phyloP scores from a whole-genome alignment of 1,140 invertebrate genomes.

The Hycleus phaleratus region DNA sequence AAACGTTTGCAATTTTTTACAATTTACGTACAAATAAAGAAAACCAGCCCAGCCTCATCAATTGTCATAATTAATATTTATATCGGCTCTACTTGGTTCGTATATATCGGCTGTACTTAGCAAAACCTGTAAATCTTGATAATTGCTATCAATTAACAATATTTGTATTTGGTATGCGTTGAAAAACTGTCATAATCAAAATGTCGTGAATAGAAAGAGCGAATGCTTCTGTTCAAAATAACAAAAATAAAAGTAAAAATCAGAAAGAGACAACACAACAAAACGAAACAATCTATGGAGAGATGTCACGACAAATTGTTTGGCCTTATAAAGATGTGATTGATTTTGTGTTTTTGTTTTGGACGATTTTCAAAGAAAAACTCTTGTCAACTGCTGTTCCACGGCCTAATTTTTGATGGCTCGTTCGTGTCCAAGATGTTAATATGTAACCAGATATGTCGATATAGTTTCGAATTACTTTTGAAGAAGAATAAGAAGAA shows the following conservation, averaged over 20 bases:
- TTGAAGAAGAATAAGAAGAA: background rate
- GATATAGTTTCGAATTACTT: too few relatives aligned
- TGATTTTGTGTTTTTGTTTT: too few relatives aligned
- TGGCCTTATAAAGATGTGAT: slow-evolving; percentile 20
- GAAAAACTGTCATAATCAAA: slow-evolving; percentile 33
- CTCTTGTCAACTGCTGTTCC: background rate
- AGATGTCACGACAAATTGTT: slow-evolving; percentile 34
- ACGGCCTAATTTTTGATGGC: slow-evolving; percentile 11
- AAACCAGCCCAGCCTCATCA: slow-evolving; percentile 5
- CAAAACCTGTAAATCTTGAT: slow-evolving; percentile 31
- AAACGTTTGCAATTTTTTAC: too few relatives aligned
- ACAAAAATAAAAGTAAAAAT: background rate
- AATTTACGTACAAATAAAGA: too few relatives aligned
- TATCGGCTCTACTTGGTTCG: slow-evolving; percentile 6
- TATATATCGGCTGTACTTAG: slow-evolving; percentile 7
- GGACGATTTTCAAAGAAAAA: slow-evolving; percentile 3
- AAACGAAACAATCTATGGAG: slow-evolving; percentile 15
- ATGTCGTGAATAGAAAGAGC: slow-evolving; percentile 12
- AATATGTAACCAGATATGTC: background rate
- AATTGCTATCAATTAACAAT: slow-evolving; percentile 34
- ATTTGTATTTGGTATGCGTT: slow-evolving; percentile 8
- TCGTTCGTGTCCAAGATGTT: slow-evolving; percentile 14
- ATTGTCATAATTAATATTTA: slow-evolving; percentile 30
- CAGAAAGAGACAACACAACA: too few relatives aligned
- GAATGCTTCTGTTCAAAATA: background rate